Evolutionary conservation across 2,113 vertebrate genomes (phyloP).

Genomic region (human): DNA sequence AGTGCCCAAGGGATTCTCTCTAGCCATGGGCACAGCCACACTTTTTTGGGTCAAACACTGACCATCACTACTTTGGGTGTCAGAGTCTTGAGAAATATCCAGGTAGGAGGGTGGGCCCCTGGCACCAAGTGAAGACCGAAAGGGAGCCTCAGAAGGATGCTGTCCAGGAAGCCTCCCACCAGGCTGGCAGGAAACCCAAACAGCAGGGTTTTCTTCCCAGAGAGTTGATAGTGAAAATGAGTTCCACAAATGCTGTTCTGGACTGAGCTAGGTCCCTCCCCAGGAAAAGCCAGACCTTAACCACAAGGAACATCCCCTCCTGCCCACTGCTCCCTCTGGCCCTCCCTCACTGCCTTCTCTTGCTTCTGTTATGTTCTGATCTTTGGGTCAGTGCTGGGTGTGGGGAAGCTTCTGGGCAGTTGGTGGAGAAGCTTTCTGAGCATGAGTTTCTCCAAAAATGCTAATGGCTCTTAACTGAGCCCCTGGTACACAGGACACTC

Average conservation of each 20-base stretch:
- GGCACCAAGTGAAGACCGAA: neutral
- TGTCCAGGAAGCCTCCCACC: neutral
- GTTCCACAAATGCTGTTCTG: neutral
- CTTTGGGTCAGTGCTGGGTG: neutral
- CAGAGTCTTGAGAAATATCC: neutral
- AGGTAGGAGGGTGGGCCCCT: neutral
- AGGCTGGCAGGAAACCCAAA: neutral
- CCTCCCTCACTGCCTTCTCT: neutral
- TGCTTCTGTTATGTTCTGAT: neutral
- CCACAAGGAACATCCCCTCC: neutral
- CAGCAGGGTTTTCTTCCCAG: neutral
- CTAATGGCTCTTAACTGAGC: neutral
- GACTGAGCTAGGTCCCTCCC: neutral
- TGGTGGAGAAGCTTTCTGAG: neutral
- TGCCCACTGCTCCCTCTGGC: neutral
- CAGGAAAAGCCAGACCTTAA: neutral
- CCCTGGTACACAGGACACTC: neutral
- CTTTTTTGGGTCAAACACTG: neutral
- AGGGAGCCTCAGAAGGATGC: neutral
- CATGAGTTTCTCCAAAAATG: neutral
- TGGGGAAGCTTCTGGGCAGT: neutral
- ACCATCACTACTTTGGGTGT: neutral
- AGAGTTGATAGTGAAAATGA: neutral
- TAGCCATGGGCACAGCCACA: neutral
- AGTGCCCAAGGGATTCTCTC: neutral